Evolutionary conservation across 2,797 vertebrate species (phyloP).

Genomic region (Centroberyx gerrardi): DNA sequence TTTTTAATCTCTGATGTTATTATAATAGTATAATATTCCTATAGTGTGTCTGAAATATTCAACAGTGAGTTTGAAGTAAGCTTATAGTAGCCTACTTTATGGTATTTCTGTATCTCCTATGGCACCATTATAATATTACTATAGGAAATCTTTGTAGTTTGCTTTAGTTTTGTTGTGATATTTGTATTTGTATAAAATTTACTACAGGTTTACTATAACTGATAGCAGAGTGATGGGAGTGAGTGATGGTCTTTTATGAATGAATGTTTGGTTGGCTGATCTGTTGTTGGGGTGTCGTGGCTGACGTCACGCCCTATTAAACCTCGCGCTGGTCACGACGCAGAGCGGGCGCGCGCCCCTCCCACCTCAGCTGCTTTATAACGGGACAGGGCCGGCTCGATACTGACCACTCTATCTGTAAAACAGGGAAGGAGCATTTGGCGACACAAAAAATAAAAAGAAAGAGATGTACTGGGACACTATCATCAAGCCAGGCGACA

Average conservation of each 20-base stretch:
- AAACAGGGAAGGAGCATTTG: conserved; percentile 12
- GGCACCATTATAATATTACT: too few relatives aligned
- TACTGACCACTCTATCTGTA: conserved; percentile 50
- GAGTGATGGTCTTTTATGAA: conserved; percentile 66
- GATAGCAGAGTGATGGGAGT: neutral
- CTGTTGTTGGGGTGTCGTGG: conserved; percentile 21
- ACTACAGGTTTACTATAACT: too few relatives aligned
- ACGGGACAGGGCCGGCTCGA: conserved; percentile 50
- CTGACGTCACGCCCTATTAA: conserved; percentile 78
- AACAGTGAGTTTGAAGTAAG: too few relatives aligned
- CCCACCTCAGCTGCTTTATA: conserved; percentile 66
- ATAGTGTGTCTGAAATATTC: too few relatives aligned
- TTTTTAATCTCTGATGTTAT: too few relatives aligned
- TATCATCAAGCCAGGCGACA: conserved; percentile 59
- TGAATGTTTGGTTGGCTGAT: conserved; percentile 62
- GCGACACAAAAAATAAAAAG: neutral
- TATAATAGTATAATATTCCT: too few relatives aligned
- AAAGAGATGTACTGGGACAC: conserved; percentile 72
- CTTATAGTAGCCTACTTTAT: too few relatives aligned
- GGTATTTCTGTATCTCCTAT: too few relatives aligned
- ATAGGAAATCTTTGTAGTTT: too few relatives aligned
- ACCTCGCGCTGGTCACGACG: conserved; percentile 70
- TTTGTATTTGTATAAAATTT: too few relatives aligned
- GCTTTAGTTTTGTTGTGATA: too few relatives aligned
- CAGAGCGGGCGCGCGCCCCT: conserved; percentile 55